phyloP scores from a whole-genome alignment of 1,140 invertebrate genomes.

The Drosophila murphyi region DNA sequence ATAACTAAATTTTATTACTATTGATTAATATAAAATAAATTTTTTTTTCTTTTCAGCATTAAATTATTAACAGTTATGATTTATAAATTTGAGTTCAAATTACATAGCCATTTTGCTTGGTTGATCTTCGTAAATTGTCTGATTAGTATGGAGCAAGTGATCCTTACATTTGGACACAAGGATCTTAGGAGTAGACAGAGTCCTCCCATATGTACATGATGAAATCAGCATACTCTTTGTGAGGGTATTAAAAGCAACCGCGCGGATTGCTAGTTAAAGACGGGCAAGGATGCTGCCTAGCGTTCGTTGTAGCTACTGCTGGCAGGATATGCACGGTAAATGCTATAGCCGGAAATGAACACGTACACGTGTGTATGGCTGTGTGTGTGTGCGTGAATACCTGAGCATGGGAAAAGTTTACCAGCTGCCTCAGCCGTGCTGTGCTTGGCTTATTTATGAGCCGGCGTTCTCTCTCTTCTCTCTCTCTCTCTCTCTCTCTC shows the following conservation, averaged over 20 bases:
- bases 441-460: slow-evolving; percentile 68
- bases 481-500: slow-evolving; percentile 4
- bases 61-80: not conserved
- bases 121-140: too few relatives aligned
- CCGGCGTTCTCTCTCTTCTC: slow-evolving; percentile 33
- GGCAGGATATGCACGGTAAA: slow-evolving; percentile 79
- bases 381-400: slow-evolving; percentile 13
- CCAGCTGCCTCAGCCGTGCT: slow-evolving; percentile 48
- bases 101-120: too few relatives aligned
- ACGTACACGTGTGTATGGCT: slow-evolving; percentile 53
- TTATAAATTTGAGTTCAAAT: too few relatives aligned
- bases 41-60: too few relatives aligned
- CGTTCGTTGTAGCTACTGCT: slow-evolving; percentile 1
- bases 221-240: not conserved
- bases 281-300: slow-evolving; percentile 56
- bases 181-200: too few relatives aligned
- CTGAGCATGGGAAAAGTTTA: slow-evolving; percentile 58
- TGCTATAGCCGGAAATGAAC: slow-evolving; percentile 79
- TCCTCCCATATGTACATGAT: too few relatives aligned
- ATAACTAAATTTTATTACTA: not conserved
- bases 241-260: not conserved
- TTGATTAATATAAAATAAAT: too few relatives aligned
- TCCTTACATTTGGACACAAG: too few relatives aligned
- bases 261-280: slow-evolving; percentile 9
- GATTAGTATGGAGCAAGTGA: too few relatives aligned